These are phyloP conservation scores for Apeltes quadracus DNA, from an alignment of 2,113 vertebrate species.

Conservation along the genomic window DNA sequence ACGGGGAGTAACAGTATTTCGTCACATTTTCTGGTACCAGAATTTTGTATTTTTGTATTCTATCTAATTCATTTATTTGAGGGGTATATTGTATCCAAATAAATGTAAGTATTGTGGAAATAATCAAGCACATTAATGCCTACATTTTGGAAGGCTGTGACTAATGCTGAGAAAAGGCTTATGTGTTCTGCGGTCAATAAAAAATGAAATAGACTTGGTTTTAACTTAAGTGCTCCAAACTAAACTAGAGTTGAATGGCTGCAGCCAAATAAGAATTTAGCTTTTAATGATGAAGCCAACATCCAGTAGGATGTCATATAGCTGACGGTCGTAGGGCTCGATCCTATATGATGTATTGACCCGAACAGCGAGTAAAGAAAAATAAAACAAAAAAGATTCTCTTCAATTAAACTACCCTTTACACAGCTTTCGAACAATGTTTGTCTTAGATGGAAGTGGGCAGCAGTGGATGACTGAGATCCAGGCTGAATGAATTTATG, in stretches of 20 bases:
- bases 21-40: no score
- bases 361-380: neutral
- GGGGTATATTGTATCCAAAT: no score
- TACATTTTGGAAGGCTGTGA: no score
- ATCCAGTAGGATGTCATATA: neutral
- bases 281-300: neutral
- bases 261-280: neutral
- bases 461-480: neutral
- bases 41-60: no score
- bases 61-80: no score
- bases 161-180: no score
- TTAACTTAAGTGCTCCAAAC: no score
- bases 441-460: constrained; percentile 15
- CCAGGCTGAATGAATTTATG: constrained; percentile 15
- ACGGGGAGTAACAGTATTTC: no score
- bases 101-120: no score
- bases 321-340: neutral
- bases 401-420: neutral
- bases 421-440: neutral
- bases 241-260: neutral
- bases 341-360: neutral
- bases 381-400: neutral
- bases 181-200: no score
- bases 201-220: no score
- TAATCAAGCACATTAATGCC: no score